Conservation (phyloP, 2,888 invertebrate genomes). For the Brenthis hecate region DNA sequence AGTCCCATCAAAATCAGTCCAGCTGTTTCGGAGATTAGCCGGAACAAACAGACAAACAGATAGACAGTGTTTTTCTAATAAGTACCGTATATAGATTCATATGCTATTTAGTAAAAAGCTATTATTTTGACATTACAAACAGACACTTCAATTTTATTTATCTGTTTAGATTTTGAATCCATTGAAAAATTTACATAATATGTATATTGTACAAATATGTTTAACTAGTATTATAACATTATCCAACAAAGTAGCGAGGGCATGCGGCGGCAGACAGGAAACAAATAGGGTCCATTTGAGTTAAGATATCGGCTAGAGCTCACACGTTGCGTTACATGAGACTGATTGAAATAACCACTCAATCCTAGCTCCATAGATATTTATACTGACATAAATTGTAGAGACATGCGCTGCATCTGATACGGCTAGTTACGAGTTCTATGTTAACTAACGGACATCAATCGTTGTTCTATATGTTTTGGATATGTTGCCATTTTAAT, state of each 20-base stretch:
- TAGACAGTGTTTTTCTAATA: too few species aligned
- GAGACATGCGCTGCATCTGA: constrained; percentile 24
- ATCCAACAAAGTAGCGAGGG: constrained; percentile 22
- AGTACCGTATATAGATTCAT: too few species aligned
- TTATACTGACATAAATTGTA: constrained; percentile 33
- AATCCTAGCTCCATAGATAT: constrained; percentile 32
- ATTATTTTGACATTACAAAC: too few species aligned
- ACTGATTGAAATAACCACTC: constrained; percentile 51
- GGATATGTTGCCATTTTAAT: not conserved
- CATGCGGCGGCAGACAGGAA: constrained; percentile 57
- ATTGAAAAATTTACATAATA: too few species aligned
- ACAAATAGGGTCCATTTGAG: constrained; percentile 70
- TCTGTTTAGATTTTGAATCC: too few species aligned
- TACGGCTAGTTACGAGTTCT: constrained; percentile 27
- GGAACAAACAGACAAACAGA: too few species aligned
- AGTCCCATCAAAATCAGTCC: too few species aligned
- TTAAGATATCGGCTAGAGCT: constrained; percentile 53
- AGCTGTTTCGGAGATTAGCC: too few species aligned
- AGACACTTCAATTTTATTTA: too few species aligned
- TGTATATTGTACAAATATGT: not conserved
- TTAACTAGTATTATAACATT: constrained; percentile 12
- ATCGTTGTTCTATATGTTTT: constrained; percentile 1
- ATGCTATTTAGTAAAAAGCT: too few species aligned
- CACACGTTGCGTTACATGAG: constrained; percentile 46
- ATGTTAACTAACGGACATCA: constrained; percentile 3